phyloP scores from a whole-genome alignment of 23 tunicate genomes.

The Pegea sp. region DNA sequence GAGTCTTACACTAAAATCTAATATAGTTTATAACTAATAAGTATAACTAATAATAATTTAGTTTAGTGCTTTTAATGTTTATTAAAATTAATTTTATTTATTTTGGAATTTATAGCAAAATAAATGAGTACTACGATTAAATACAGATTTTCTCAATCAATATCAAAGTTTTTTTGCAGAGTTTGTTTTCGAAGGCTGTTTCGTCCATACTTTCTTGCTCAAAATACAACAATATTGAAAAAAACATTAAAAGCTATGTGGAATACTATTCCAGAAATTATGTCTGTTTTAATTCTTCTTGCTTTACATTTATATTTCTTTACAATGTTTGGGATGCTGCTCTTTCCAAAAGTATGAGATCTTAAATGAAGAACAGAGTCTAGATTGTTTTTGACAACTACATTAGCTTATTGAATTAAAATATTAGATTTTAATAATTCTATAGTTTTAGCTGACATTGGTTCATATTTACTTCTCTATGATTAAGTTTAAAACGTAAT shows the following conservation, averaged over 20 bases:
- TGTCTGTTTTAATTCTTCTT: slow-evolving; percentile 68
- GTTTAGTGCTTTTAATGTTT: no score
- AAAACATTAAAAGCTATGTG: slow-evolving; percentile 88
- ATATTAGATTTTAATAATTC: no score
- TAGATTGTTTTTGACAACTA: slow-evolving; percentile 1
- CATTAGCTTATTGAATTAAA: no score
- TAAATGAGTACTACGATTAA: no score
- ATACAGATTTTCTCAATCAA: no score
- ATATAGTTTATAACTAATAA: no score
- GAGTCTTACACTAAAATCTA: no score
- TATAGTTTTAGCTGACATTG: not conserved
- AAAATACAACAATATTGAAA: slow-evolving; percentile 80
- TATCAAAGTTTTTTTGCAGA: slow-evolving; percentile 19
- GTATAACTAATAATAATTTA: no score
- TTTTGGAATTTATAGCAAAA: no score
- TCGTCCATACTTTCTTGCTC: slow-evolving; percentile 83
- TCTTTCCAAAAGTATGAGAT: slow-evolving; percentile 65
- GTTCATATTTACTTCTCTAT: not conserved
- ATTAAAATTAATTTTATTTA: no score
- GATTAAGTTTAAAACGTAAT: not conserved
- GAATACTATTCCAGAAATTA: slow-evolving; percentile 91
- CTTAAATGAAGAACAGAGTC: no score
- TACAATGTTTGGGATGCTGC: slow-evolving; percentile 94
- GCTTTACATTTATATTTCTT: slow-evolving; percentile 86
- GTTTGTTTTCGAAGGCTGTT: slow-evolving; percentile 68